These are phyloP conservation scores for Montipora sp. DNA, from an alignment of 64 coral and sea anemone species.

Conservation along the genomic window DNA sequence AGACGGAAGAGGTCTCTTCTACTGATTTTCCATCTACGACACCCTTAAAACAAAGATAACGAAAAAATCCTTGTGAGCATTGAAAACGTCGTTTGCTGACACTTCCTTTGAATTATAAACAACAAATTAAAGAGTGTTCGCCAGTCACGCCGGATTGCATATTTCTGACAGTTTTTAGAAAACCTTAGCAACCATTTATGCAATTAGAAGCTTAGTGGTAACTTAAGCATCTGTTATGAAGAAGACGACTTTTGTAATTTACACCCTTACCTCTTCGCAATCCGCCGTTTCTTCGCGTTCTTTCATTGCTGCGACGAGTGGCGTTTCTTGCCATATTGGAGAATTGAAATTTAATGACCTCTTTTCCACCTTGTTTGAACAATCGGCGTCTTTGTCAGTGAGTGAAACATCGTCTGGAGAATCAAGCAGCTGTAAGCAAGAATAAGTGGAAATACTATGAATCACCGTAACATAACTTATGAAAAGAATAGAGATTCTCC, in stretches of 20 bases:
- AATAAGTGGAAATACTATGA: background rate
- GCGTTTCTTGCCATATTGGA: conserved; percentile 63
- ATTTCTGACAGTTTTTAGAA: background rate
- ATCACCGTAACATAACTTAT: too few species aligned
- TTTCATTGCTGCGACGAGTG: background rate
- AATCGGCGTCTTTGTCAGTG: background rate
- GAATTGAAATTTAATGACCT: conserved; percentile 37
- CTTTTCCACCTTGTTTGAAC: background rate
- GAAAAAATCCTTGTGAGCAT: background rate
- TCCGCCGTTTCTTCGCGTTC: background rate
- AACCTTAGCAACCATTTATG: background rate
- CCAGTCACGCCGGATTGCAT: background rate
- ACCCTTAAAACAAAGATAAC: background rate
- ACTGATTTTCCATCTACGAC: background rate
- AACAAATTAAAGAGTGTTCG: background rate
- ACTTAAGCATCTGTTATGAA: too few species aligned
- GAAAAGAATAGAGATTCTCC: too few species aligned
- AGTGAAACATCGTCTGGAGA: background rate
- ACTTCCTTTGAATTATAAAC: background rate
- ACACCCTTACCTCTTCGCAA: background rate
- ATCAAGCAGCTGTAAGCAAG: background rate
- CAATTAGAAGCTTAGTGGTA: background rate
- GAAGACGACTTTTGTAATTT: background rate
- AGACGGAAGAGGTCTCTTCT: background rate
- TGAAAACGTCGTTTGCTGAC: background rate